These are phyloP conservation scores for Pentamera pediparva DNA, from an alignment of 53 echinoderm and acorn worm genomes.

Conservation along the genomic window DNA sequence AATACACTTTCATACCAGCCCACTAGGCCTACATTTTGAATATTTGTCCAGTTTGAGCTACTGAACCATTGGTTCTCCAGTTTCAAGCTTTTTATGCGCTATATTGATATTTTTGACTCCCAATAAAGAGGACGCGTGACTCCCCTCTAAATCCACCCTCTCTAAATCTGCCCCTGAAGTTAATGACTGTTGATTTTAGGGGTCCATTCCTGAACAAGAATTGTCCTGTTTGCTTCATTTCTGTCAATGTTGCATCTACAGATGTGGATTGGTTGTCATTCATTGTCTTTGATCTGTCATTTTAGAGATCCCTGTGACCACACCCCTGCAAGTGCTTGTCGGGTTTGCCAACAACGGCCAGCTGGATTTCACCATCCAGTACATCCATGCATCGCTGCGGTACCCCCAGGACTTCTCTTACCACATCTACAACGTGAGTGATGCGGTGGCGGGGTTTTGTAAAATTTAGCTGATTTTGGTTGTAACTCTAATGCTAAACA, in stretches of 20 bases:
- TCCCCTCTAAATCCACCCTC: not conserved
- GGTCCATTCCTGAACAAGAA: no score
- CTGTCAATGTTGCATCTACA: not conserved
- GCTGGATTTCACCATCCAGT: constrained; percentile 71
- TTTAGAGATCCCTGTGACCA: constrained; percentile 79
- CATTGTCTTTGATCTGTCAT: not conserved
- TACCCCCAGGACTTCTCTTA: constrained; percentile 98
- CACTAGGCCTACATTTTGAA: no score
- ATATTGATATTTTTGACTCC: not conserved
- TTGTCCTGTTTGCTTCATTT: no score
- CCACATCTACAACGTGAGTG: constrained; percentile 95
- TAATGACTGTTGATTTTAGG: no score
- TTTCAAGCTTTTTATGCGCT: no score
- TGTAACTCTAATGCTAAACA: not conserved
- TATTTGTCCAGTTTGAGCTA: no score
- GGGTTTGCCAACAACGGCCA: constrained; percentile 95
- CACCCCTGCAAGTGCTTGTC: constrained; percentile 71
- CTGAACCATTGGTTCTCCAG: no score
- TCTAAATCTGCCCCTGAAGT: no score
- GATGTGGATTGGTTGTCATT: not conserved
- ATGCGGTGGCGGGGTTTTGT: no score
- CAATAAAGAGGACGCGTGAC: not conserved
- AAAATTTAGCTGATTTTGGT: not conserved
- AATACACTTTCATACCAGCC: no score
- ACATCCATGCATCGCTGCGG: constrained; percentile 89